These are phyloP conservation scores for Choristoneura fumiferana DNA, from an alignment of 1,140 invertebrate species.

Conservation along the genomic window DNA sequence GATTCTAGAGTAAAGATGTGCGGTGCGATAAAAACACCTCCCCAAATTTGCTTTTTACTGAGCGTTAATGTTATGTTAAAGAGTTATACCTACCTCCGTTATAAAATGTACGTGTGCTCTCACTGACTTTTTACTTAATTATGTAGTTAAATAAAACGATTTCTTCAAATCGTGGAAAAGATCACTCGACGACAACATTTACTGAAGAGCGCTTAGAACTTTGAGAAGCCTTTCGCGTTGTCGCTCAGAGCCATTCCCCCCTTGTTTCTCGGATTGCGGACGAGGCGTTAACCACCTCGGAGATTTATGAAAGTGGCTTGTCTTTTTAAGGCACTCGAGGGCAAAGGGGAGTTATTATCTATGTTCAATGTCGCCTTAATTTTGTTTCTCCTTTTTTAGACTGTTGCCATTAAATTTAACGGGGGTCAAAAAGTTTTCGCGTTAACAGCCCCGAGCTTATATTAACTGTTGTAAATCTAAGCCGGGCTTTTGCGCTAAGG, in stretches of 20 bases:
- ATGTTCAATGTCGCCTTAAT: slow-evolving; percentile 40
- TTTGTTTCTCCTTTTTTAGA: slow-evolving; percentile 43
- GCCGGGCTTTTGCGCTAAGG: not conserved
- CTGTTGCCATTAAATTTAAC: slow-evolving; percentile 35
- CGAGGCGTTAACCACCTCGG: slow-evolving; percentile 48
- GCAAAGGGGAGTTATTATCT: slow-evolving; percentile 51
- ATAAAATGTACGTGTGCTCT: not conserved
- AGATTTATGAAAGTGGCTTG: slow-evolving; percentile 59
- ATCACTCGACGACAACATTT: slow-evolving; percentile 44
- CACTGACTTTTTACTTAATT: slow-evolving; percentile 33
- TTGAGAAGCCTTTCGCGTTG: slow-evolving; percentile 40
- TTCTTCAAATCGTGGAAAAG: slow-evolving; percentile 35
- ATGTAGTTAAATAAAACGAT: slow-evolving; percentile 39
- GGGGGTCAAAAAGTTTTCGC: slow-evolving; percentile 29
- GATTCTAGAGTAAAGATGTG: no score
- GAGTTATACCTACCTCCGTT: no score
- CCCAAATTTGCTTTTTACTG: no score
- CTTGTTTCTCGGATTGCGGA: slow-evolving; percentile 45
- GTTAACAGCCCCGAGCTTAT: slow-evolving; percentile 6
- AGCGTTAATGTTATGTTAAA: no score
- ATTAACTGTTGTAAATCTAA: slow-evolving; percentile 18
- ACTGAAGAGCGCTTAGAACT: slow-evolving; percentile 52
- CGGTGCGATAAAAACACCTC: no score
- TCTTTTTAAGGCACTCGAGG: slow-evolving; percentile 47
- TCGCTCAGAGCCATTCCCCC: slow-evolving; percentile 41